A percentile compares a stretch with the other conserved stretches of the same genome.
Evolutionary conservation across 2,888 invertebrate genomes (phyloP).

Genomic region (Siphlonurus alternatus): DNA sequence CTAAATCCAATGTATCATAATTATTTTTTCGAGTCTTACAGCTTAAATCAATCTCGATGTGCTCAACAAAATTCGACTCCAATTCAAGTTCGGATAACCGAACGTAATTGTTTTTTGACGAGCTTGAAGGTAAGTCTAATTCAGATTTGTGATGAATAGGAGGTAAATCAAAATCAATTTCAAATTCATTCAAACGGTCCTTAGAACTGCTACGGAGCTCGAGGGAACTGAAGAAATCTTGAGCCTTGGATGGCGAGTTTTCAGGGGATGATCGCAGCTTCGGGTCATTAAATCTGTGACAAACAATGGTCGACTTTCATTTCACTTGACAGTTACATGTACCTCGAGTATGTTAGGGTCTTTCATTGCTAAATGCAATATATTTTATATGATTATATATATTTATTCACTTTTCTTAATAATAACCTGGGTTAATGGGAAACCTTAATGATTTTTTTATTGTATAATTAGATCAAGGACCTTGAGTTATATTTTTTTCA

Average conservation of each 20-base stretch:
- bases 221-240: slow-evolving; percentile 72
- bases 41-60: background rate
- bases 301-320: slow-evolving; percentile 27
- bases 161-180: background rate
- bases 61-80: background rate
- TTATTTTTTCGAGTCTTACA: background rate
- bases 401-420: too few relatives aligned
- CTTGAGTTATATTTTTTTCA: too few relatives aligned
- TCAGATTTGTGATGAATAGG: background rate
- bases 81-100: background rate
- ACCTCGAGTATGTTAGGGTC: too few relatives aligned
- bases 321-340: background rate
- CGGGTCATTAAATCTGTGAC: slow-evolving; percentile 14
- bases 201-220: slow-evolving; percentile 23
- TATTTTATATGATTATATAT: too few relatives aligned
- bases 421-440: too few relatives aligned
- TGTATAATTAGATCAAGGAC: too few relatives aligned
- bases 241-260: slow-evolving; percentile 51
- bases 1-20: background rate
- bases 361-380: too few relatives aligned
- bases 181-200: background rate
- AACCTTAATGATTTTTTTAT: too few relatives aligned
- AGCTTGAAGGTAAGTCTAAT: background rate
- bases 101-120: background rate
- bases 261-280: slow-evolving; percentile 22